Conservation (phyloP, 1,140 invertebrate species). For the Heliconius nattereri region DNA sequence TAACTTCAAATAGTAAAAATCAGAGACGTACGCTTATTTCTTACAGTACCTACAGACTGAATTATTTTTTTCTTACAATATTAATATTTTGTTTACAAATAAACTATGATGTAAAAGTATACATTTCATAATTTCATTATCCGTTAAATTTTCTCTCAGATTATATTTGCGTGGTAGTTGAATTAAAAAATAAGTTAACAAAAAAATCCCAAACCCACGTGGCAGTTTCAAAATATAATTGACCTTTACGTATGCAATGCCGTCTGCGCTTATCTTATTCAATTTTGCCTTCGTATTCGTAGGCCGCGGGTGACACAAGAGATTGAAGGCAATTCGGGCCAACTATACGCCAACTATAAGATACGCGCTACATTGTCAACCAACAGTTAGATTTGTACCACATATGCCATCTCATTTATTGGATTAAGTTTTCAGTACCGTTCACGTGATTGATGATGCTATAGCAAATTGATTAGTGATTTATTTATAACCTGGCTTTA, state of each 20-base stretch:
- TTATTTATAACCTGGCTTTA: slow-evolving; percentile 24
- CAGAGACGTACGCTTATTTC: no score
- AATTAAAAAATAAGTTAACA: neutral
- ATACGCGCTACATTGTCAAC: slow-evolving; percentile 18
- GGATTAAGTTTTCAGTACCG: slow-evolving; percentile 34
- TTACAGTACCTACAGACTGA: no score
- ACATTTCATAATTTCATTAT: neutral
- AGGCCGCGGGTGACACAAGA: neutral
- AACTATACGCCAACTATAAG: neutral
- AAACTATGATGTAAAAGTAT: no score
- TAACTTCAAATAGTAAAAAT: no score
- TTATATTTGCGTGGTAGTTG: neutral
- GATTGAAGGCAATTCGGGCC: neutral
- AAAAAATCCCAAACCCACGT: neutral
- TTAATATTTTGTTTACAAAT: no score
- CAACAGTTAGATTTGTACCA: slow-evolving; percentile 34
- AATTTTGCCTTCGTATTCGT: slow-evolving; percentile 6
- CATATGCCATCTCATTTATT: slow-evolving; percentile 35
- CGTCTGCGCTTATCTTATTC: neutral
- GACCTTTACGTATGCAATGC: neutral
- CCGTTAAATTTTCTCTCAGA: neutral
- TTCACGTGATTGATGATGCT: slow-evolving; percentile 34
- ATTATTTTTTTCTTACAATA: no score
- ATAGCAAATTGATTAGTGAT: slow-evolving; percentile 29
- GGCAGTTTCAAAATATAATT: neutral